Conservation (phyloP, 2,888 invertebrate genomes). For the Cryptus armator region DNA sequence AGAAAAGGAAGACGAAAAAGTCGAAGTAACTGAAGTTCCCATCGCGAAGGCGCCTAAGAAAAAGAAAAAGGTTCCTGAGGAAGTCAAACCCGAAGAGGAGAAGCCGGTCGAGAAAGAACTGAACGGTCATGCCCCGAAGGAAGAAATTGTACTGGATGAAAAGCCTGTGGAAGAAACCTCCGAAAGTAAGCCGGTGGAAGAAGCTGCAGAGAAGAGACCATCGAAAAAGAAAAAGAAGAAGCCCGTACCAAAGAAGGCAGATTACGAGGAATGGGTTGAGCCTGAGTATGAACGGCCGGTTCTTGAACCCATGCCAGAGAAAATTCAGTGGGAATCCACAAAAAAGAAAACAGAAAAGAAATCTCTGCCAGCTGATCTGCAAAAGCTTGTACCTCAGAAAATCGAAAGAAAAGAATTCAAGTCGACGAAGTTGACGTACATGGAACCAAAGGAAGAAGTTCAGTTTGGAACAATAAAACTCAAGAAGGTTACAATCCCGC, state of each 20-base stretch:
- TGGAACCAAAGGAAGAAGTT: constrained; percentile 87
- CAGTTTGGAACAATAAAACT: constrained; percentile 90
- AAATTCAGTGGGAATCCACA: constrained; percentile 80
- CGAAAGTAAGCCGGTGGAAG: constrained; percentile 69
- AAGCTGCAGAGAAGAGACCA: constrained; percentile 71
- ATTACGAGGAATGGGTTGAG: constrained; percentile 81
- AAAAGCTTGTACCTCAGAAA: constrained; percentile 85
- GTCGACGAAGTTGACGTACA: constrained; percentile 88
- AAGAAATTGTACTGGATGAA: constrained; percentile 58
- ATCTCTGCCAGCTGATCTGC: constrained; percentile 69
- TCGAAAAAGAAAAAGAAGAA: constrained; percentile 74
- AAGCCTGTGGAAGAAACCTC: constrained; percentile 56
- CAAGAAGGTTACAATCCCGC: constrained; percentile 87
- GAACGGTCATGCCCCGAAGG: constrained; percentile 68
- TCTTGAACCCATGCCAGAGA: constrained; percentile 84
- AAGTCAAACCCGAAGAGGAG: constrained; percentile 81
- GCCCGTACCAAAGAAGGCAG: constrained; percentile 73
- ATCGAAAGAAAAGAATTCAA: constrained; percentile 88
- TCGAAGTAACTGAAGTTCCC: constrained; percentile 80
- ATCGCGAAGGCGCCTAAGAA: constrained; percentile 70
- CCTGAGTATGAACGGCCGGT: constrained; percentile 83
- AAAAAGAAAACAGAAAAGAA: constrained; percentile 79
- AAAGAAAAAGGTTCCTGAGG: constrained; percentile 75
- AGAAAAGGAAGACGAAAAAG: constrained; percentile 76
- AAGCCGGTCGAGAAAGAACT: constrained; percentile 72